Evolutionary conservation across 2,888 invertebrate species (phyloP), one percentile per base, ranked within the genome.

Genomic region (Ectropis crepuscularia): DNA sequence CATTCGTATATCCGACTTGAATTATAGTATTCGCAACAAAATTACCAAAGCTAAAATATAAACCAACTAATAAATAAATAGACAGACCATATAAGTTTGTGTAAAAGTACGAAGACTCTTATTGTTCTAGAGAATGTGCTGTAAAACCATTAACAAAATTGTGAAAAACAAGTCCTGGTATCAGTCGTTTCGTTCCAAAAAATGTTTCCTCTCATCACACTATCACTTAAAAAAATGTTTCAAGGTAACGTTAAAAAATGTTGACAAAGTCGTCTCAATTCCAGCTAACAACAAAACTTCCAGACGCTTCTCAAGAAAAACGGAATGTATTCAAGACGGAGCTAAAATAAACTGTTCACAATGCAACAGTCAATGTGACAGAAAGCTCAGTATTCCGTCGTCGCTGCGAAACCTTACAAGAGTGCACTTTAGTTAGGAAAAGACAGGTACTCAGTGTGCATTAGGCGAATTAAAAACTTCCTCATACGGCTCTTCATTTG

Each of bases 381-480:
- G 83, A 83, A 82, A 72, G 78, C 74, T 75, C 76, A 74, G 74
- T 76, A 78, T 41, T 51, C 75, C 74, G 74, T 63, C 76, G 77
- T 78, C 77, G 78, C 75, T 78, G 75, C 76, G 82, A 85, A 83
- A 79, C 81, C 83, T 77, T 86, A 85, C 76, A 85, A 86, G 81
- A 82, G 83, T 85, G 86, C 85, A 85, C 85, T 87, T 87, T 87
- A 86, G 79, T 86, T 85, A 85, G 82, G 79, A 83, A 87, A 85
- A 85, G 81, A 83, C 85, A 85, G 81, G 82, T 85, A 85, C 83
- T 81, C 75, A 74, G 79, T 76, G 82, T 90, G 90, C 92, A 92
- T 92, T 92, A 92, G 92, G 89, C 87, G 85, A 91, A 92, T 92
- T 92, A 92, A 92, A 91, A 91, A 88, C 82, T 84, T 79, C 78